A percentile compares a stretch with the other conserved stretches of the same genome.
Evolutionary conservation across 2,797 vertebrate genomes (phyloP).

Genomic region (Xiphophorus birchmanni): DNA sequence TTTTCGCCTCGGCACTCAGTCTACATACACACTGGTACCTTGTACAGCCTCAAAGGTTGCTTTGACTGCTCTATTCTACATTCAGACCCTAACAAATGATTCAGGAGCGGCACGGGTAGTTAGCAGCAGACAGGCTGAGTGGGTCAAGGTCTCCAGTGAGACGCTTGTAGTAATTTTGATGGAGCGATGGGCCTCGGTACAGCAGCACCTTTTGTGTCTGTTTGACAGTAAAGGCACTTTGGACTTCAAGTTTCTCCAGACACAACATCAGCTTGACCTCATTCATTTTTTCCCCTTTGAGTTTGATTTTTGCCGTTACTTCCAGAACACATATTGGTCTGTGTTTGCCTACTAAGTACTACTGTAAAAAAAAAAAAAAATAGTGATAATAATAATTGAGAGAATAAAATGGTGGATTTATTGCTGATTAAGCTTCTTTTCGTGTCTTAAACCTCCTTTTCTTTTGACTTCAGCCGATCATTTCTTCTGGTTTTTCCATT

Average conservation of each 20-base stretch:
- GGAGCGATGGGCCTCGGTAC: slow-evolving; percentile 56
- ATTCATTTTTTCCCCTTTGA: slow-evolving; percentile 69
- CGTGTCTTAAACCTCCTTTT: slow-evolving; percentile 8
- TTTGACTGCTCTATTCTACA: slow-evolving; percentile 47
- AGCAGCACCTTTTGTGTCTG: slow-evolving; percentile 80
- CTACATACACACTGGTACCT: slow-evolving; percentile 27
- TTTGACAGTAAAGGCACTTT: slow-evolving; percentile 69
- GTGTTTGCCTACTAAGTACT: neutral
- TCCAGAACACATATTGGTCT: neutral
- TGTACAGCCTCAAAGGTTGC: slow-evolving; percentile 42
- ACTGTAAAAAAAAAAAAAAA: neutral
- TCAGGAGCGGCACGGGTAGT: slow-evolving; percentile 29
- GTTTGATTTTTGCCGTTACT: slow-evolving; percentile 11
- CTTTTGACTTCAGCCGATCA: slow-evolving; percentile 24
- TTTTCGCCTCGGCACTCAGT: neutral
- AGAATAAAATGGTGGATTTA: neutral
- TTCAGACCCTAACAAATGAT: slow-evolving; percentile 28
- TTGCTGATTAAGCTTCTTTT: too few relatives aligned
- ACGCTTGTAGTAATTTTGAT: slow-evolving; percentile 29
- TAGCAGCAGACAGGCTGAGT: slow-evolving; percentile 20
- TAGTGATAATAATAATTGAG: too few relatives aligned
- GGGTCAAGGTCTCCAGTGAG: slow-evolving; percentile 29
- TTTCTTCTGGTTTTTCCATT: slow-evolving; percentile 53
- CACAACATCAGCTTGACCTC: slow-evolving; percentile 60
- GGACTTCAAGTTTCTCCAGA: slow-evolving; percentile 74